phyloP scores from a whole-genome alignment of 2,113 vertebrate genomes.

The Sceloporus tristichus region DNA sequence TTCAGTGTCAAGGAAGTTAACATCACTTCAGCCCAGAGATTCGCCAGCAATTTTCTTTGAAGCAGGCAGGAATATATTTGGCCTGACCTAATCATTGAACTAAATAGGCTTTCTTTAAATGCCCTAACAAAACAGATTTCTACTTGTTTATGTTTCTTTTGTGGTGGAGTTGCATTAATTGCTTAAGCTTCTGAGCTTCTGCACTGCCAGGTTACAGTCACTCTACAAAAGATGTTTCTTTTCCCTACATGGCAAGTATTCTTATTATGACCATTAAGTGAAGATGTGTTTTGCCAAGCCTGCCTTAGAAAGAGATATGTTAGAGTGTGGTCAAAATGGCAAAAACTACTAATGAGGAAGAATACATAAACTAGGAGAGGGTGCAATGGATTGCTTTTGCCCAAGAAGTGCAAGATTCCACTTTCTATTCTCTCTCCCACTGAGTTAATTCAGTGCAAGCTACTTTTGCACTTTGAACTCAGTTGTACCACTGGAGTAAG shows the following conservation, averaged over 20 bases:
- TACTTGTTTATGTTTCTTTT: constrained; percentile 38
- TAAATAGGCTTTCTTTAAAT: constrained; percentile 46
- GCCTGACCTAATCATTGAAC: constrained; percentile 56
- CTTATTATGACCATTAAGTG: neutral
- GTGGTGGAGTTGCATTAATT: constrained; percentile 10
- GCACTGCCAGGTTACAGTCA: neutral
- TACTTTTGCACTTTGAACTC: too few relatives aligned
- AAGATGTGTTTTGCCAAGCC: neutral
- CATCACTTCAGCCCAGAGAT: constrained; percentile 52
- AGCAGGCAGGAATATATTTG: constrained; percentile 47
- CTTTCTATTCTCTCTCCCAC: too few relatives aligned
- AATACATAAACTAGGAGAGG: too few relatives aligned
- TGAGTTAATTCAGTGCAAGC: too few relatives aligned
- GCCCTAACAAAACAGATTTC: neutral
- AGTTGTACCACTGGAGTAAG: too few relatives aligned
- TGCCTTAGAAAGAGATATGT: neutral
- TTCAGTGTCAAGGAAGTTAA: constrained; percentile 46
- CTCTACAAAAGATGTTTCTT: neutral
- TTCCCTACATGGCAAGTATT: neutral
- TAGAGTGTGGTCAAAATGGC: neutral
- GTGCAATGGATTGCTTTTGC: too few relatives aligned
- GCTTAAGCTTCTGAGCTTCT: constrained; percentile 14
- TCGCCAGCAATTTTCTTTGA: constrained; percentile 53
- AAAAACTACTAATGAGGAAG: too few relatives aligned
- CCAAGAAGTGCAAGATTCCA: too few relatives aligned